Evolutionary conservation across 2,888 invertebrate genomes (phyloP).

Genomic region (Melieria omissa): DNA sequence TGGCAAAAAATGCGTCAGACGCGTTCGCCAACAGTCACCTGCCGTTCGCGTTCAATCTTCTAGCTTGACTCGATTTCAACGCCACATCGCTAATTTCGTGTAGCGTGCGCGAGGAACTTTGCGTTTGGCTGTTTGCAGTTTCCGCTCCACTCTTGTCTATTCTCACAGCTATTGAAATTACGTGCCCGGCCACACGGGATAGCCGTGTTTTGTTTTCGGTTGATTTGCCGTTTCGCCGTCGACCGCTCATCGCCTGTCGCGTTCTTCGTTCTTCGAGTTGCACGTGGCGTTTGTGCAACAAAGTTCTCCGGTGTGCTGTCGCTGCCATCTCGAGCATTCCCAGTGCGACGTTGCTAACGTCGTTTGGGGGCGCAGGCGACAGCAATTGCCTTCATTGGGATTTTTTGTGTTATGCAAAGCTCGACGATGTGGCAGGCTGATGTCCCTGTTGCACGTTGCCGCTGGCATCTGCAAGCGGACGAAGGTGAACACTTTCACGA

Average conservation of each 20-base stretch:
- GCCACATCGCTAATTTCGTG: too few relatives aligned
- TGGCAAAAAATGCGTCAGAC: conserved; percentile 17
- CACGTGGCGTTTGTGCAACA: background rate
- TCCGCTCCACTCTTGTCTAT: too few relatives aligned
- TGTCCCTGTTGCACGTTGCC: conserved; percentile 60
- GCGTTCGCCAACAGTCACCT: too few relatives aligned
- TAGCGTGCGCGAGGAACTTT: too few relatives aligned
- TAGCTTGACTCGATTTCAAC: too few relatives aligned
- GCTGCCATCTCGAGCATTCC: background rate
- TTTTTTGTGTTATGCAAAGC: conserved; percentile 26
- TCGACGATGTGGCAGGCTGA: background rate
- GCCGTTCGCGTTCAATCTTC: too few relatives aligned
- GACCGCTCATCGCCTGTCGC: background rate
- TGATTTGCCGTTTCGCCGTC: too few relatives aligned
- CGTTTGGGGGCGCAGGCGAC: background rate
- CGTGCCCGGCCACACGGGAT: too few relatives aligned
- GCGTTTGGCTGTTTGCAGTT: too few relatives aligned
- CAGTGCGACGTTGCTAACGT: background rate
- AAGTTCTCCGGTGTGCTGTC: background rate
- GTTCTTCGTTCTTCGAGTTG: background rate
- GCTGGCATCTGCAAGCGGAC: conserved; percentile 55
- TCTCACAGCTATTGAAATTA: too few relatives aligned
- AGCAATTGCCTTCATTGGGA: conserved; percentile 3
- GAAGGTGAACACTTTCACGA: conserved; percentile 6
- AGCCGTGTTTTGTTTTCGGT: too few relatives aligned